Evolutionary conservation across 2,888 invertebrate species (phyloP).

Genomic region (Chirona hameri): DNA sequence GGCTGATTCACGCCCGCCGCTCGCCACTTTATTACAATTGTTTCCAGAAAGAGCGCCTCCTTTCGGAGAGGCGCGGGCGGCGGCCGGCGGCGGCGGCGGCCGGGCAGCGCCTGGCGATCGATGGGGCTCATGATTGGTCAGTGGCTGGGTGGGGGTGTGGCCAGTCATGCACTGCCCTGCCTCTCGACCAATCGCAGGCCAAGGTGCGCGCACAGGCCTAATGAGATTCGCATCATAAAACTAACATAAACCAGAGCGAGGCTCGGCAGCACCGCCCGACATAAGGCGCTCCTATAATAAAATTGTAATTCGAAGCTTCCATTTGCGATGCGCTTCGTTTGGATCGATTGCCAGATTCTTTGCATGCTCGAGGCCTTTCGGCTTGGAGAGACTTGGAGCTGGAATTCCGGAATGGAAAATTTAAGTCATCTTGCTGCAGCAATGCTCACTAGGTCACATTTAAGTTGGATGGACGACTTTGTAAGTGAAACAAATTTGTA

Average conservation of each 20-base stretch:
- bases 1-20: neutral
- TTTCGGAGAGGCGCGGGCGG: neutral
- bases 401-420: neutral
- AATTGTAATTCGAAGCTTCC: conserved; percentile 6
- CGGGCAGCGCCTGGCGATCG: neutral
- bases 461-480: too few relatives aligned
- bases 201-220: neutral
- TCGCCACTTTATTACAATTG: conserved; percentile 9
- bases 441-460: too few relatives aligned
- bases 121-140: conserved; percentile 9
- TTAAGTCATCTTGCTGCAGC: too few relatives aligned
- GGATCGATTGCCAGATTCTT: neutral
- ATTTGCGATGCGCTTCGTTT: neutral
- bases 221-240: conserved; percentile 25
- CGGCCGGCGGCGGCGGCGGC: neutral
- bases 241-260: neutral
- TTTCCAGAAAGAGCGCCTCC: neutral
- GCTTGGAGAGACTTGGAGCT: neutral
- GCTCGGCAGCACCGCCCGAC: neutral
- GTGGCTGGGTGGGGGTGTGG: neutral
- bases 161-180: conserved; percentile 3
- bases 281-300: neutral
- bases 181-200: neutral
- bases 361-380: neutral
- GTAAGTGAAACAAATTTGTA: too few relatives aligned